phyloP scores from a whole-genome alignment of 2,113 vertebrate genomes.

The Chrysochloris asiatica region DNA sequence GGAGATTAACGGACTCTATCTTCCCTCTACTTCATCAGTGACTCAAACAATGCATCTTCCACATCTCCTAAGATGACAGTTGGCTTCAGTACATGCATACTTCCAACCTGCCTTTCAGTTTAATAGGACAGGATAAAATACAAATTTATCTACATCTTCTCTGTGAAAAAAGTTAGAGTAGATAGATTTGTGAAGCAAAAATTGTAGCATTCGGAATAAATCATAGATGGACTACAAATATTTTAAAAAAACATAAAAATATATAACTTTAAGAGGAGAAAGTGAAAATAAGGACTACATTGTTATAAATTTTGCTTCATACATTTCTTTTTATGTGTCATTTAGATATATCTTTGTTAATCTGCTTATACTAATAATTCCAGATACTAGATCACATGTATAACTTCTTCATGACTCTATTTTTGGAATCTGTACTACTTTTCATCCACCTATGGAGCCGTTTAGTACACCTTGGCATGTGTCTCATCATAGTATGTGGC shows the following conservation, averaged over 20 bases:
- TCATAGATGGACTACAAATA: not conserved
- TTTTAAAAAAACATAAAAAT: slow-evolving; percentile 47
- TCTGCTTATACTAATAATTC: slow-evolving; percentile 31
- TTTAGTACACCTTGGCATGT: not conserved
- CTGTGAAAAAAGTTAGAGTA: not conserved
- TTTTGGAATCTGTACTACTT: slow-evolving; percentile 9
- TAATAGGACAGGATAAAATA: not conserved
- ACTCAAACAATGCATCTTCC: not conserved
- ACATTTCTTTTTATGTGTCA: slow-evolving; percentile 1
- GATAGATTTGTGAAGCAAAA: not conserved
- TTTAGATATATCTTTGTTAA: not conserved
- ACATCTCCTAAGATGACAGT: not conserved
- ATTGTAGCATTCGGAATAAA: slow-evolving; percentile 14
- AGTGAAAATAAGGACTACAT: not conserved
- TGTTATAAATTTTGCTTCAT: not conserved
- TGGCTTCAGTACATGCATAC: not conserved
- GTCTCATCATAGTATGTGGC: slow-evolving; percentile 1
- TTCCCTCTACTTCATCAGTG: not conserved
- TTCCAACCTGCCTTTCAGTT: slow-evolving; percentile 29
- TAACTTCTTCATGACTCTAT: not conserved
- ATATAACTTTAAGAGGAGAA: not conserved
- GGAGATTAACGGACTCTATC: not conserved
- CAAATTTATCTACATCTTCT: not conserved
- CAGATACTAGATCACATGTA: not conserved
- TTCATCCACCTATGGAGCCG: not conserved